These are phyloP conservation scores for Girardinichthys multiradiatus DNA, from an alignment of 2,113 vertebrate species.

Conservation along the genomic window DNA sequence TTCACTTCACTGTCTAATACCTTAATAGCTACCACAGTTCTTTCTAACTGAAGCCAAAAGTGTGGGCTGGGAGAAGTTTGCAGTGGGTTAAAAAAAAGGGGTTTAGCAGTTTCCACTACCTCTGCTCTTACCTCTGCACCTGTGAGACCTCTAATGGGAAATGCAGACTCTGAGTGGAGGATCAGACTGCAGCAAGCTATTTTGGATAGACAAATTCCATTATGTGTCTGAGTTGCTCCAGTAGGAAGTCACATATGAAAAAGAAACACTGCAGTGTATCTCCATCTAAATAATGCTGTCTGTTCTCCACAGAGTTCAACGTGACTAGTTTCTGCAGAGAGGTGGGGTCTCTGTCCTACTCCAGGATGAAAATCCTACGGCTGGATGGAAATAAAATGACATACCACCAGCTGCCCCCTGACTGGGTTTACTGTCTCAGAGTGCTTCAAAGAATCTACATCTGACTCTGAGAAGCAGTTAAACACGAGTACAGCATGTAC, in stretches of 20 bases:
- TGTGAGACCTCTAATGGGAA: slow-evolving; percentile 41
- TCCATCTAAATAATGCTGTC: not conserved
- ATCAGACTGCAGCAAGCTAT: slow-evolving; percentile 6
- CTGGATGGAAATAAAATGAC: slow-evolving; percentile 80
- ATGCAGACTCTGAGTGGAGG: slow-evolving; percentile 22
- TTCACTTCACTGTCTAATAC: slow-evolving; percentile 64
- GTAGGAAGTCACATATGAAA: not conserved
- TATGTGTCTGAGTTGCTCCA: not conserved
- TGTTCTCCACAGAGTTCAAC: slow-evolving; percentile 73
- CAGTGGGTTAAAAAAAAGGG: slow-evolving; percentile 23
- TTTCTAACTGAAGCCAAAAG: slow-evolving; percentile 34
- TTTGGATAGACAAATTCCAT: not conserved
- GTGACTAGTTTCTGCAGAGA: slow-evolving; percentile 80
- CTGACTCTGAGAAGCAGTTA: slow-evolving; percentile 48
- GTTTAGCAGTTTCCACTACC: slow-evolving; percentile 37
- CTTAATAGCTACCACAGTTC: slow-evolving; percentile 31
- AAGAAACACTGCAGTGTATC: slow-evolving; percentile 23
- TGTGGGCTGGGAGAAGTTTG: slow-evolving; percentile 22
- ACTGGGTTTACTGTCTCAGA: slow-evolving; percentile 80
- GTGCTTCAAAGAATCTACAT: slow-evolving; percentile 74
- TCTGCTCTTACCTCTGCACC: slow-evolving; percentile 44
- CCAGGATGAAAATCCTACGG: slow-evolving; percentile 76
- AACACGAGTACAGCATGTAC: slow-evolving; percentile 2
- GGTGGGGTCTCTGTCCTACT: slow-evolving; percentile 74
- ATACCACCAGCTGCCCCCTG: slow-evolving; percentile 73